A percentile compares a stretch with the other conserved stretches of the same genome.
Evolutionary conservation across 92 coral and sea anemone species (phyloP).

Genomic region (Chrysogorgia sp.): DNA sequence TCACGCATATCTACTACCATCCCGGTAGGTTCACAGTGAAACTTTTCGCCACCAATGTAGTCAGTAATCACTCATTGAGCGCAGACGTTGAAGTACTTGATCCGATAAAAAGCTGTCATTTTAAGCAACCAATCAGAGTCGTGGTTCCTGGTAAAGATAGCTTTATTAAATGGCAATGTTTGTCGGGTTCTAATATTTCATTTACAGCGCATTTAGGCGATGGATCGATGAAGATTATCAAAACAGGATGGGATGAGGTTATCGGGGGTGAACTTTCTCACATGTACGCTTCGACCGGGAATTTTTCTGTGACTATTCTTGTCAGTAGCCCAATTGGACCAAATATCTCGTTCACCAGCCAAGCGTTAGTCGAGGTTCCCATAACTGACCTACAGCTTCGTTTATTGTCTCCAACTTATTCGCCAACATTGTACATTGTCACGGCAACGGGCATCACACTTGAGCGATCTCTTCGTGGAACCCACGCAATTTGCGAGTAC

Average conservation of each 20-base stretch:
- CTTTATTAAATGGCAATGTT: constrained; percentile 68
- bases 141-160: constrained; percentile 70
- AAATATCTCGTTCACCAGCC: constrained; percentile 64
- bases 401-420: constrained; percentile 61
- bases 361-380: constrained; percentile 83
- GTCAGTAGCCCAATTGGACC: constrained; percentile 79
- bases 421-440: constrained; percentile 67
- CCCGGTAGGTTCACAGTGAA: constrained; percentile 63
- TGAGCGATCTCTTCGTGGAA: constrained; percentile 63
- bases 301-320: constrained; percentile 71
- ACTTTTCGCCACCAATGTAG: constrained; percentile 76
- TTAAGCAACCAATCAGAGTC: constrained; percentile 66
- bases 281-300: constrained; percentile 71
- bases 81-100: constrained; percentile 57
- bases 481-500: constrained; percentile 72
- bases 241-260: constrained; percentile 28
- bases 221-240: constrained; percentile 15
- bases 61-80: constrained; percentile 50
- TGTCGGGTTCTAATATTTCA: constrained; percentile 78
- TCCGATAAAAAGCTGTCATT: constrained; percentile 61
- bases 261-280: constrained; percentile 60
- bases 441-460: constrained; percentile 67
- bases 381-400: constrained; percentile 67
- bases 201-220: constrained; percentile 87
- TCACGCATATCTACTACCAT: constrained; percentile 57